Conservation (phyloP, 2,888 invertebrate genomes). For the Zygaena filipendulae region DNA sequence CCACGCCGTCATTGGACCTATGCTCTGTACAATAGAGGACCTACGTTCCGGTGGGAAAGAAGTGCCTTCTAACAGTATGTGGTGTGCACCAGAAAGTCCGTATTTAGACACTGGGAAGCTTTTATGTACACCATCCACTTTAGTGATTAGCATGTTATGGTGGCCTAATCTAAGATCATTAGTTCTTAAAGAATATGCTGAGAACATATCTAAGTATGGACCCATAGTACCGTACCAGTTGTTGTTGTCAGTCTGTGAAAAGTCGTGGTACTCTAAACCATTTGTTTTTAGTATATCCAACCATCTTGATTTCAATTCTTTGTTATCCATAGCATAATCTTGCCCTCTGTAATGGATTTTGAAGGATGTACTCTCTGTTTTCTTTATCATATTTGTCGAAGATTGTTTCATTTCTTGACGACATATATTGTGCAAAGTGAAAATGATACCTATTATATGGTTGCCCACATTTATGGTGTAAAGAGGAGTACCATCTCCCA, state of each 20-base stretch:
- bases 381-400: conserved; percentile 1
- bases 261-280: conserved; percentile 3
- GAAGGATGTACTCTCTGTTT: not conserved
- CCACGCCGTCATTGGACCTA: conserved; percentile 21
- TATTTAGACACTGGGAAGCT: conserved; percentile 19
- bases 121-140: conserved; percentile 14
- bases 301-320: not conserved
- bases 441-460: conserved; percentile 13
- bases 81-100: conserved; percentile 20
- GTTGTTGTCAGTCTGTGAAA: conserved; percentile 2
- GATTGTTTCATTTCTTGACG: not conserved
- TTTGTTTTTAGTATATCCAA: not conserved
- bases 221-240: conserved; percentile 19
- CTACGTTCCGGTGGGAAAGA: no score
- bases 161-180: conserved; percentile 17
- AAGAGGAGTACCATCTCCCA: no score
- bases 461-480: no score
- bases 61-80: no score
- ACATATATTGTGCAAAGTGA: conserved; percentile 1
- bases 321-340: not conserved
- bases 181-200: conserved; percentile 8
- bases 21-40: conserved; percentile 16
- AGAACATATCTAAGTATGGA: conserved; percentile 20
- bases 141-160: conserved; percentile 17
- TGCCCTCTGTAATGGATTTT: conserved; percentile 2